Evolutionary conservation across 2,113 vertebrate species (phyloP), one percentile per base, ranked within the genome.

Genomic region (Marmota flaviventris): DNA sequence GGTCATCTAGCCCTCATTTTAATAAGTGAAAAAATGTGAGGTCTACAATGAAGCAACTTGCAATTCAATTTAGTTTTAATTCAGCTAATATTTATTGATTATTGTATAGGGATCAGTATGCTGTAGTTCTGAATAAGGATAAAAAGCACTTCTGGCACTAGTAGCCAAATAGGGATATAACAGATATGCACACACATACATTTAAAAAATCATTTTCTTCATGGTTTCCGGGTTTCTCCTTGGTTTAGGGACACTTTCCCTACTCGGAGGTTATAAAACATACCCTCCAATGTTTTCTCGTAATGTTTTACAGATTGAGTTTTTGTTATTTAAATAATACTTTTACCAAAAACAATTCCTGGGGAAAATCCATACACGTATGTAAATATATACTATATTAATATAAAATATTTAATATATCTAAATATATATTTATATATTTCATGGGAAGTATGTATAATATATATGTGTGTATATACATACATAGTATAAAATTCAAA

Each of bases 321-420:
- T 67, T 93, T 93, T 86, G 18, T 85, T 86, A 88, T 83, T 25
- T 42, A 84, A 72, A 63, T 85, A 94, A 85, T 32, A 90, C 18
- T 51, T 82, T 65, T 20, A 20, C 16, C 24, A 12, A 20, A 72
- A 87, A 65, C 34, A 27, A 87, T 13, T 37, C 39, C 58, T 12
- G 45, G 45, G 70, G 94, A 87, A 92, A 48, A 70, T 2, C 45
- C 45, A 58, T 18, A 20, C 56, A 20, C 18, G 22, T 7, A 20
- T 7, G 56, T 58, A 8, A 58, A 58, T 32, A 67, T 32, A 67
- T 14, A 29, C 27, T 61, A 61, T 58, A 58, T 24, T 8, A 61
- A 61, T 61, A 61, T 25, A 24, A 22, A 18, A 61, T 61, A 61
- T 25, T 61, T 61, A 58, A 24, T 58, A 61, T 63, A 27, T 63